Conservation (phyloP, 2,797 vertebrate genomes). For the Sebastes reedi region DNA sequence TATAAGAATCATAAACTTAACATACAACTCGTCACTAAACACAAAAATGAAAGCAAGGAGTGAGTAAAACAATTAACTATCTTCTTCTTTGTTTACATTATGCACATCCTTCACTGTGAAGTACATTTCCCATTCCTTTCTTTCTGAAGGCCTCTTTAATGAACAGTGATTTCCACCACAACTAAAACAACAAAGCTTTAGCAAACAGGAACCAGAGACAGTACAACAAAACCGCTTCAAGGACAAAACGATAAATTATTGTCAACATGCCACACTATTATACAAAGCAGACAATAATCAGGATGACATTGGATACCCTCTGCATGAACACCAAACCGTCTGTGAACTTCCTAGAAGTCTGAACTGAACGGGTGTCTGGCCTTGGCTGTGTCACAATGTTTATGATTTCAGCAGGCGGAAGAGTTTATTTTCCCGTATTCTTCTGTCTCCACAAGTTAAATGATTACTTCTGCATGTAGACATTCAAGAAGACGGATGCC, state of each 20-base stretch:
- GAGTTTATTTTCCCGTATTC: constrained; percentile 39
- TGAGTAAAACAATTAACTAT: neutral
- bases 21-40: neutral
- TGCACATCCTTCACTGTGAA: neutral
- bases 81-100: neutral
- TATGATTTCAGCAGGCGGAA: constrained; percentile 50
- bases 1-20: neutral
- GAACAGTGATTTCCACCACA: neutral
- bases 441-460: constrained; percentile 14
- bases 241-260: constrained; percentile 27
- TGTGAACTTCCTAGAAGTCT: constrained; percentile 2
- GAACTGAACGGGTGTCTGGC: neutral
- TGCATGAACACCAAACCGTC: constrained; percentile 6
- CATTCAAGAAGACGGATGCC: constrained; percentile 4
- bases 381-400: constrained; percentile 38
- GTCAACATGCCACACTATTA: constrained; percentile 27
- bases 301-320: constrained; percentile 19
- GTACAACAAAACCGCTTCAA: constrained; percentile 15
- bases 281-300: constrained; percentile 36
- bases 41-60: neutral
- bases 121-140: neutral
- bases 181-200: constrained; percentile 7
- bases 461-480: constrained; percentile 34
- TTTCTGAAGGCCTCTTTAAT: neutral
- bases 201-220: constrained; percentile 25